These are phyloP conservation scores for Portunus trituberculatus DNA, from an alignment of 1,140 invertebrate species.

Conservation along the genomic window DNA sequence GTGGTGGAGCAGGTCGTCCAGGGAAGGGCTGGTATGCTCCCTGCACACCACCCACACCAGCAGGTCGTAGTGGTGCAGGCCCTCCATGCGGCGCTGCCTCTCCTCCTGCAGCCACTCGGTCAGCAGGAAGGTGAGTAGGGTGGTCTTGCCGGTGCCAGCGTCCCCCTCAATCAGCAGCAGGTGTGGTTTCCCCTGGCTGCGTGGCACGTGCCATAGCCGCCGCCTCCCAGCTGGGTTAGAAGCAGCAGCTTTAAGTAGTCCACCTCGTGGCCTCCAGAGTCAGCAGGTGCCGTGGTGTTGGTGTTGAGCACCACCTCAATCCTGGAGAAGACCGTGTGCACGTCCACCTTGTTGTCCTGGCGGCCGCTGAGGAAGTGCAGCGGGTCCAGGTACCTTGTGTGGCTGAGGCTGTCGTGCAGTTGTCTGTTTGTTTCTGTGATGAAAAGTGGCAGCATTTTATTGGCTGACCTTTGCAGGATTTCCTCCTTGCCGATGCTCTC, in stretches of 20 bases:
- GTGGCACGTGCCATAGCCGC: not conserved
- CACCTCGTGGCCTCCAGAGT: too few relatives aligned
- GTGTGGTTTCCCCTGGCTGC: not conserved
- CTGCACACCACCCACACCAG: constrained; percentile 32
- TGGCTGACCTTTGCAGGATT: not conserved
- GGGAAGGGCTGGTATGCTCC: not conserved
- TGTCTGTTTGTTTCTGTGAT: not conserved
- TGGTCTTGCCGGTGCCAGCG: constrained; percentile 34
- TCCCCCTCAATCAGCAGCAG: not conserved
- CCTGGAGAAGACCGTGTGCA: not conserved
- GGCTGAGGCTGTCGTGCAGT: not conserved
- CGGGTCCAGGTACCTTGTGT: not conserved
- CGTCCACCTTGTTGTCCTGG: not conserved
- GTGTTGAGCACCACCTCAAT: not conserved
- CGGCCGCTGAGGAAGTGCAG: not conserved
- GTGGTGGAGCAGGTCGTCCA: not conserved
- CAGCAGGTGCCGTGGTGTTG: too few relatives aligned
- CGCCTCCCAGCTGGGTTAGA: too few relatives aligned
- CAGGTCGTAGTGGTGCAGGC: not conserved
- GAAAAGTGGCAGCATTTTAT: not conserved
- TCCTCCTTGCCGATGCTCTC: not conserved
- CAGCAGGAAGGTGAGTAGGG: not conserved
- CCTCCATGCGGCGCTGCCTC: not conserved
- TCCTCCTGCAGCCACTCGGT: not conserved
- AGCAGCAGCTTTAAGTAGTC: too few relatives aligned